Conservation (phyloP, 2,797 vertebrate species). For the Notamacropus eugenii region DNA sequence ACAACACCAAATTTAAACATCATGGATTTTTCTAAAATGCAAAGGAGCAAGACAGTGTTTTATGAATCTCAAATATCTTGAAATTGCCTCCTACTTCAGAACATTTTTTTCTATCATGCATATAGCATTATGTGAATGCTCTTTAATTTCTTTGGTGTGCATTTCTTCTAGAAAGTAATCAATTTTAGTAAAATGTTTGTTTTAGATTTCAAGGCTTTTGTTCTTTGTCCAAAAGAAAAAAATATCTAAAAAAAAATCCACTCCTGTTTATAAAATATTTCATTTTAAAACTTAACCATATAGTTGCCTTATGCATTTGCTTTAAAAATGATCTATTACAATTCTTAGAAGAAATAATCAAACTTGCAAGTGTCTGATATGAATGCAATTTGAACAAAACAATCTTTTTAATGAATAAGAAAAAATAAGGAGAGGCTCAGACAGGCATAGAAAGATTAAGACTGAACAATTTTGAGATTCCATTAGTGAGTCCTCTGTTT, state of each 20-base stretch:
- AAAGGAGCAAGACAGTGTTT: neutral
- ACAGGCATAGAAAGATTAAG: conserved; percentile 46
- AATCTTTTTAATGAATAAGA: conserved; percentile 30
- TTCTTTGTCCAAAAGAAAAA: conserved; percentile 11
- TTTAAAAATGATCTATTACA: conserved; percentile 1
- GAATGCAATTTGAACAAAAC: conserved; percentile 50
- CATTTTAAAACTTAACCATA: neutral
- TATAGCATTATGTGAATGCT: conserved; percentile 11
- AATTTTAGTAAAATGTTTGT: conserved; percentile 36
- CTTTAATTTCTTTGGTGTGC: conserved; percentile 27
- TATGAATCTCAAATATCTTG: conserved; percentile 20
- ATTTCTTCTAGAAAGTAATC: conserved; percentile 38
- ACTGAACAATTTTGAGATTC: conserved; percentile 58
- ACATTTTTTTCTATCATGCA: neutral
- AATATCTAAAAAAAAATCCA: neutral
- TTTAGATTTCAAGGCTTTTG: neutral
- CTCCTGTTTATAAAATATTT: conserved; percentile 8
- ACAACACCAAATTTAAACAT: conserved; percentile 25
- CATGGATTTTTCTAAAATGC: conserved; percentile 27
- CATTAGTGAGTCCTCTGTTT: conserved; percentile 45
- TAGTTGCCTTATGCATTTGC: neutral
- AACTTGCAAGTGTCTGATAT: conserved; percentile 45
- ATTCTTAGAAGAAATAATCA: conserved; percentile 54
- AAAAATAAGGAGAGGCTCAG: conserved; percentile 57
- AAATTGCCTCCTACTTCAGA: neutral